Conservation (phyloP, 2,113 vertebrate species). For the Pygathrix nemaeus region DNA sequence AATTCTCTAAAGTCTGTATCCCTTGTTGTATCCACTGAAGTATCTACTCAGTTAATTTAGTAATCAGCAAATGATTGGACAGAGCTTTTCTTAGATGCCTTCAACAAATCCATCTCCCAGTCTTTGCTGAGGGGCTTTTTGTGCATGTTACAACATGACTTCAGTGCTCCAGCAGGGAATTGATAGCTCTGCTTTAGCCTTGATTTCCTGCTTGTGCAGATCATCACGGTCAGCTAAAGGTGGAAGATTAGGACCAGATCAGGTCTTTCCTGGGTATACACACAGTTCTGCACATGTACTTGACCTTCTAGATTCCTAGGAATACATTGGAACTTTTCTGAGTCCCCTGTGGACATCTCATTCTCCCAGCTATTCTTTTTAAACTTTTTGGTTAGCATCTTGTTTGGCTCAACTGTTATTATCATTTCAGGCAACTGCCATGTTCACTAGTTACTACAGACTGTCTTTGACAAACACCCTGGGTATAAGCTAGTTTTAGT, state of each 20-base stretch:
- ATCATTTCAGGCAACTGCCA: neutral
- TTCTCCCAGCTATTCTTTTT: neutral
- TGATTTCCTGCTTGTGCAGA: neutral
- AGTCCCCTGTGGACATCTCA: neutral
- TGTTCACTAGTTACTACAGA: neutral
- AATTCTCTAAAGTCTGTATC: neutral
- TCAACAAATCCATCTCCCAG: neutral
- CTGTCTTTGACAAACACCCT: neutral
- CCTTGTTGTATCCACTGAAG: neutral
- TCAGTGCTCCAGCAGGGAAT: neutral
- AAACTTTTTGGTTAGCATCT: neutral
- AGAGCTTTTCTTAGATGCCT: neutral
- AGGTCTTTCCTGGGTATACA: neutral
- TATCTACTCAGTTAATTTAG: neutral
- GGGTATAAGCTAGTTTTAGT: neutral
- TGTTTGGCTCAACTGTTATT: neutral
- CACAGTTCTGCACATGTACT: neutral
- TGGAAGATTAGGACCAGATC: neutral
- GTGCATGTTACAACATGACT: neutral
- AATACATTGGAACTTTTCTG: neutral
- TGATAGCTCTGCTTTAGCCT: neutral
- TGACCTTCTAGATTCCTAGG: neutral
- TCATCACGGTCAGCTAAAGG: neutral
- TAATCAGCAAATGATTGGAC: neutral
- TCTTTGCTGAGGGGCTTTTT: neutral